Evolutionary conservation across 2,797 vertebrate species (phyloP).

Genomic region (Muraenolepis orangiensis): DNA sequence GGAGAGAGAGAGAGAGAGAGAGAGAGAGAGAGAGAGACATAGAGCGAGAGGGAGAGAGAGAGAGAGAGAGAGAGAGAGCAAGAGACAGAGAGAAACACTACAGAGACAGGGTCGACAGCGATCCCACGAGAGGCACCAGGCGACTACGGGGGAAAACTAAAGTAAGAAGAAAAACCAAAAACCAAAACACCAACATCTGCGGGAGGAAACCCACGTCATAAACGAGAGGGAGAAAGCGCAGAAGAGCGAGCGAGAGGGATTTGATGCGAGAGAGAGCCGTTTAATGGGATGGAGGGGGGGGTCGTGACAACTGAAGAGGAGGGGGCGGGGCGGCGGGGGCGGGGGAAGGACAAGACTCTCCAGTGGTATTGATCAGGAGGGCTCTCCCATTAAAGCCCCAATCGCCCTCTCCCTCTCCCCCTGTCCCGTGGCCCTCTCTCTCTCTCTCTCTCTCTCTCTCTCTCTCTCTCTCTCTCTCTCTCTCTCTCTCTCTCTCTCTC

Average conservation of each 20-base stretch:
- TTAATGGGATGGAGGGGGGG: constrained; percentile 74
- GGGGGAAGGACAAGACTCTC: constrained; percentile 72
- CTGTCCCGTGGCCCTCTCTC: no score
- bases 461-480: constrained; percentile 53
- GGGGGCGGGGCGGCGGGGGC: constrained; percentile 66
- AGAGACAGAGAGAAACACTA: no score
- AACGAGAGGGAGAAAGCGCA: neutral
- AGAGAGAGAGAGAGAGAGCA: no score
- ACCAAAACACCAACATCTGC: neutral
- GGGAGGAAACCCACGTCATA: neutral
- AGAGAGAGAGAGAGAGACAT: no score
- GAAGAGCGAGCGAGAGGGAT: constrained; percentile 16
- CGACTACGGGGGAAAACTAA: neutral
- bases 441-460: constrained; percentile 55
- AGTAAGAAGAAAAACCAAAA: neutral
- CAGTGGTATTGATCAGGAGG: constrained; percentile 74
- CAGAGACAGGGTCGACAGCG: no score
- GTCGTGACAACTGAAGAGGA: constrained; percentile 75
- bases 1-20: no score
- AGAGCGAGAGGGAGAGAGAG: no score
- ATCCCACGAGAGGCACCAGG: no score
- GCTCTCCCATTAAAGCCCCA: constrained; percentile 69
- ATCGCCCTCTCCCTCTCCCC: constrained; percentile 59
- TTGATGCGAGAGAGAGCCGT: constrained; percentile 46
- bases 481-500: constrained; percentile 47